phyloP scores from a whole-genome alignment of 2,888 invertebrate species.

The Oscheius onirici region DNA sequence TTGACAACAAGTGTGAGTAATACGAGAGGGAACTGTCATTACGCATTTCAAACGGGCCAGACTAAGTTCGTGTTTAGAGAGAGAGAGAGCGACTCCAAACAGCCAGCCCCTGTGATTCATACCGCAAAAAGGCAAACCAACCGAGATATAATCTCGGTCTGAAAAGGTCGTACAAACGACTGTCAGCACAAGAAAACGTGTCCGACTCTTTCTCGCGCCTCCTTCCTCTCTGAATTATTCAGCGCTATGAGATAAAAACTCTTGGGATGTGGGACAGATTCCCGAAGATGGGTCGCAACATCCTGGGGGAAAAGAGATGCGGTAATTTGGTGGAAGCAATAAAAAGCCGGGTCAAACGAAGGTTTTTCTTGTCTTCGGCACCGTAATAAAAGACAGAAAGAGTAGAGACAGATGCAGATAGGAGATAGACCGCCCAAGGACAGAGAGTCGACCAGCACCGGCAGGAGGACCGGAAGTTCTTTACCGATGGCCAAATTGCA shows the following conservation, averaged over 20 bases:
- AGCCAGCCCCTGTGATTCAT: not conserved
- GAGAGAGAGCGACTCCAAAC: not conserved
- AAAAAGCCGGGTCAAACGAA: slow-evolving; percentile 9
- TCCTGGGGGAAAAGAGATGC: not conserved
- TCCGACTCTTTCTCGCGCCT: not conserved
- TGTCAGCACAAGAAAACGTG: not conserved
- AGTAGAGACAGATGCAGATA: slow-evolving; percentile 10
- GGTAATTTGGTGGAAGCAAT: not conserved
- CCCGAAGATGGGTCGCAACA: not conserved
- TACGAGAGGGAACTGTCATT: not conserved
- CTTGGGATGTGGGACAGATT: not conserved
- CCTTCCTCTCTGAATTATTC: not conserved
- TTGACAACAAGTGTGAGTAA: not conserved
- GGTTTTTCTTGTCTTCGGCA: slow-evolving; percentile 26
- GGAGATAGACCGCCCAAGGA: slow-evolving; percentile 24
- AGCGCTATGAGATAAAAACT: not conserved
- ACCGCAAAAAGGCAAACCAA: not conserved
- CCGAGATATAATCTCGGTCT: not conserved
- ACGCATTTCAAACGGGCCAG: not conserved
- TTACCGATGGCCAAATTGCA: not conserved
- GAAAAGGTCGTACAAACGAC: too few species aligned
- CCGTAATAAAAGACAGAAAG: slow-evolving; percentile 28
- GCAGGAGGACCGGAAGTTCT: not conserved
- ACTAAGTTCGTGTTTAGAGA: not conserved
- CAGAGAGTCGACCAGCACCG: slow-evolving; percentile 20